Base-by-base conservation (phyloP, 2,113 vertebrate genomes). In the Colaptes auratus region DNA sequence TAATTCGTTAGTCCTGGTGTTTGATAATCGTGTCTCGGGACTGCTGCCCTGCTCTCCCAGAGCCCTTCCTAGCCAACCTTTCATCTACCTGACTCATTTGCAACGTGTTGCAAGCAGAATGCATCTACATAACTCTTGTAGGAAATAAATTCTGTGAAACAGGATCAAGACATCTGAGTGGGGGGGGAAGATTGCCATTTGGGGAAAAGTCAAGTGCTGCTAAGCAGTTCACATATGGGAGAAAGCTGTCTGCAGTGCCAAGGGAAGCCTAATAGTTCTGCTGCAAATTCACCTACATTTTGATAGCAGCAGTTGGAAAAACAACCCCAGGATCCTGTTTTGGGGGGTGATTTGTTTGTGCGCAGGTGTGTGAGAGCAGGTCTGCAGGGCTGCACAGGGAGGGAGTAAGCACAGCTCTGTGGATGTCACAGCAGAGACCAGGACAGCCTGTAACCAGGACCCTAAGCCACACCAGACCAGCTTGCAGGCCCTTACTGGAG, bases 381-480 rank as follows among this genome's bases (percentile, higher is more conserved):
- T 71, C 52, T 64, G 21, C 56, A 64, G 28, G 55, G 13, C 10
- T n/a, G 7, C 2, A 8, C 16, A 28, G 4, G 50, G 55, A 65
- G 11, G 53, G 16, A 21, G 10, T 48, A 69, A 52, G 44, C 35
- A 31, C 10, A 18, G 6, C 21, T 81, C 83, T 86, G 39, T 63
- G 66, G 39, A 19, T 78, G 6, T 44, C 27, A 39, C 56, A 59
- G 46, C n/a, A 11, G 31, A 35, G 77, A 88, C 59, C 15, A 15
- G 13, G 27, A 71, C 61, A 78, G 25, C 17, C 58, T 66, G 1
- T 30, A 63, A 44, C 35, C 48, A 64, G 52, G 39, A 58, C 25
- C 14, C 17, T 23, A 20, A 75, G 39, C 70, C 33, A 31, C 4
- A 65, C 42, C 30, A 42, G 7, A 35, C 46, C 0, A 0, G 9